Base-by-base conservation (phyloP, 2,113 vertebrate species). In the Hystrix cristata region DNA sequence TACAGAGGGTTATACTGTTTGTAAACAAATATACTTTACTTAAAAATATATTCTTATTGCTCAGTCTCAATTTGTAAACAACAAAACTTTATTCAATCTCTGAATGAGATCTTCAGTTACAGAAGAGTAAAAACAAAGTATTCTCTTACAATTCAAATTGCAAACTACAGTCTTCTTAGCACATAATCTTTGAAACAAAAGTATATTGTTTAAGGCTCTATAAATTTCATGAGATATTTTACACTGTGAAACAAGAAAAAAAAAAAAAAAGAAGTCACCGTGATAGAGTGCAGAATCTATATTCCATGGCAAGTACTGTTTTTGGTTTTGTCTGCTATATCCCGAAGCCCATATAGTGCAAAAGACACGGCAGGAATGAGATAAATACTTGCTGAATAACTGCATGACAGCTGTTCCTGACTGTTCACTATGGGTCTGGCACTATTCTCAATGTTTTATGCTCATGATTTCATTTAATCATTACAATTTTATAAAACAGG, bases 181-280 rank as follows among this genome's bases (percentile, higher is more conserved):
- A 96, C n/a, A 29, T 21, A 31, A 59, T 79, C 46, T 85, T 57
- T 25, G 8, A 95, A 95, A 94, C 15, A 92, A 92, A 97, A 81
- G 84, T 23, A 87, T 57, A 92, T 87, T 94, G 96, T 89, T 80
- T 95, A 94, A 94, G 51, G 19, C 13, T 60, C 29, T 88, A 95
- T 51, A 94, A 23, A 86, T 34, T 76, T 95, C 69, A 71, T 94
- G 71, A 93, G 51, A 43, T 59, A 83, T 94, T 43, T 69, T 79
- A 65, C 16, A 62, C 27, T 64, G 23, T 80, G 57, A 95, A 48
- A 23, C 34, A 93, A 95, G 84, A 91, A 79, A 16, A 60, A 51
- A 5, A 51, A 5, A 27, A 91, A 91, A 78, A 55, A 6, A 55
- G 78, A 94, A 87, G 19, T 51, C 83, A 71, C 18, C 82, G 16